Conservation (phyloP, 2,888 invertebrate genomes). For the Andrena minutula region DNA sequence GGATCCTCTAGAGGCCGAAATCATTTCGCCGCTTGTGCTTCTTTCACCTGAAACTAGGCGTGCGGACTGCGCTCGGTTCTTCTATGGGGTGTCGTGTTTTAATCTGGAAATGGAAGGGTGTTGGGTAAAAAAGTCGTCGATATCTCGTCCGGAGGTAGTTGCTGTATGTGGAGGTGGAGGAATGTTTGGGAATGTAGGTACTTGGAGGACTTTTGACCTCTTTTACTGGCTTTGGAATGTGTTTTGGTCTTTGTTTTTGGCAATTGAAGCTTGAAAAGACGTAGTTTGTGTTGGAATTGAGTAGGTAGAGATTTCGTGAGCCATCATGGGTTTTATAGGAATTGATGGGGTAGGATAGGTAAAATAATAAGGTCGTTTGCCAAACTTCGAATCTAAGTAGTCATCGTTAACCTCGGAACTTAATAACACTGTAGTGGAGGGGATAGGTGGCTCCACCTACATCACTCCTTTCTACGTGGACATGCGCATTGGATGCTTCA, state of each 20-base stretch:
- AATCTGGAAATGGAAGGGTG: slow-evolving; percentile 58
- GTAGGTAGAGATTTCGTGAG: too few relatives aligned
- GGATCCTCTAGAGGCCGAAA: slow-evolving; percentile 53
- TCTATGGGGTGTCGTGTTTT: slow-evolving; percentile 60
- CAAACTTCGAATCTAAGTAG: too few relatives aligned
- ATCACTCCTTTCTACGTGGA: too few relatives aligned
- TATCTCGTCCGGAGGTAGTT: background rate
- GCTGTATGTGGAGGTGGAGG: background rate
- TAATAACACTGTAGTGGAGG: too few relatives aligned
- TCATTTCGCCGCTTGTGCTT: slow-evolving; percentile 56
- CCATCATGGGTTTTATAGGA: too few relatives aligned
- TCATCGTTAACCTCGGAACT: too few relatives aligned
- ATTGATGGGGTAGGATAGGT: too few relatives aligned
- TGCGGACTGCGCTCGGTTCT: slow-evolving; percentile 20
- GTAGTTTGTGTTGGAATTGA: too few relatives aligned
- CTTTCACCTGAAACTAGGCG: slow-evolving; percentile 49
- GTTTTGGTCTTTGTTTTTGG: background rate
- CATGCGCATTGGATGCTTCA: too few relatives aligned
- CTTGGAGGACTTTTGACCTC: background rate
- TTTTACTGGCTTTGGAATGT: background rate
- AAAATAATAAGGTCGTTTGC: too few relatives aligned
- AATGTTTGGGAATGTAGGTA: slow-evolving; percentile 1
- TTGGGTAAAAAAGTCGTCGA: background rate
- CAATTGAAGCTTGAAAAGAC: background rate
- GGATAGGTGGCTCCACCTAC: too few relatives aligned